Conservation (phyloP, 1,140 invertebrate genomes). For the Drosophila ogumai region DNA sequence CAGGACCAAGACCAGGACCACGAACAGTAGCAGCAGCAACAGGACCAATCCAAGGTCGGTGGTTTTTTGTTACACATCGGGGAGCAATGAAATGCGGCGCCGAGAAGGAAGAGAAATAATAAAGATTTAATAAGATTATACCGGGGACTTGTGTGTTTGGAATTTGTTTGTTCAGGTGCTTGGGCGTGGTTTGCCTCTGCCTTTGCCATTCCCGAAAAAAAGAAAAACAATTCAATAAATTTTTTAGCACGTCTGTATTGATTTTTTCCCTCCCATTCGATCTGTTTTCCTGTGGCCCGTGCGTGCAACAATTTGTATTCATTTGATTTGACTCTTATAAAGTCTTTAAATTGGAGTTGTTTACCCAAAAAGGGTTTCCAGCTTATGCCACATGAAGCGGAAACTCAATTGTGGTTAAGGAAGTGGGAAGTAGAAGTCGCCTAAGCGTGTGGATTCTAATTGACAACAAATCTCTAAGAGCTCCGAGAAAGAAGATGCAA, state of each 20-base stretch:
- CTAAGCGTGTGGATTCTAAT: slow-evolving; percentile 36
- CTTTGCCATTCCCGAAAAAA: not conserved
- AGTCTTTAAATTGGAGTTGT: slow-evolving; percentile 59
- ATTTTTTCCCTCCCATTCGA: slow-evolving; percentile 35
- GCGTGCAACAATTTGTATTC: slow-evolving; percentile 55
- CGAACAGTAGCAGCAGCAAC: slow-evolving; percentile 7
- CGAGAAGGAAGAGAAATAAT: slow-evolving; percentile 34
- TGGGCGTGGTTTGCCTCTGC: slow-evolving; percentile 46
- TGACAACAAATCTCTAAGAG: slow-evolving; percentile 41
- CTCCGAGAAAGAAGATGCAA: slow-evolving; percentile 1
- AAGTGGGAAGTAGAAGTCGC: no score
- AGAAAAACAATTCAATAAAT: slow-evolving; percentile 53
- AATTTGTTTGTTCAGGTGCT: slow-evolving; percentile 69
- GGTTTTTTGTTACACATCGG: slow-evolving; percentile 69
- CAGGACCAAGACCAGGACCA: not conserved
- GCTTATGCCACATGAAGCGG: slow-evolving; percentile 44
- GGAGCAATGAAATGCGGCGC: slow-evolving; percentile 64
- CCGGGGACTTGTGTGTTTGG: slow-evolving; percentile 55
- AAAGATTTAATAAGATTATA: slow-evolving; percentile 78
- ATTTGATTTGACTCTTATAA: slow-evolving; percentile 45
- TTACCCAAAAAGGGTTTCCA: slow-evolving; percentile 35
- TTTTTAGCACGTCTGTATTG: slow-evolving; percentile 46
- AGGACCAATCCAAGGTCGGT: slow-evolving; percentile 44
- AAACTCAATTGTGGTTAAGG: slow-evolving; percentile 55
- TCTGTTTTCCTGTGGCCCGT: slow-evolving; percentile 7